Evolutionary conservation across 2,113 vertebrate species (phyloP).

Genomic region (Kryptolebias marmoratus): DNA sequence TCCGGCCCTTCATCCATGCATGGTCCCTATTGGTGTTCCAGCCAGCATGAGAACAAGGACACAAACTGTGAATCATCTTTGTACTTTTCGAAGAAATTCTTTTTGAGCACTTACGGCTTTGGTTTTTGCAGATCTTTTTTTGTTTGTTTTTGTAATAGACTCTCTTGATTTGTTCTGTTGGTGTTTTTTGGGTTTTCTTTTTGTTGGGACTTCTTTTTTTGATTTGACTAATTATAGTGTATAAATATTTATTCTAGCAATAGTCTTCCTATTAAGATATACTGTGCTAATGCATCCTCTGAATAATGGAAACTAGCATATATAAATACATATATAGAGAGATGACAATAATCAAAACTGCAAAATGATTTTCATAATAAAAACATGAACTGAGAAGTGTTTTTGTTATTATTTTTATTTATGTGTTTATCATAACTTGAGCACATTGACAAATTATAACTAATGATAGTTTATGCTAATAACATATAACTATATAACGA

Average conservation of each 20-base stretch:
- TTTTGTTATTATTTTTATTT: conserved; percentile 12
- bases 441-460: no score
- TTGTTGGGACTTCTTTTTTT: conserved; percentile 37
- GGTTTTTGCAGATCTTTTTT: conserved; percentile 52
- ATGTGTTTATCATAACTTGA: not conserved
- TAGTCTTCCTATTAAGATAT: conserved; percentile 85
- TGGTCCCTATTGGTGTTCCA: conserved; percentile 79
- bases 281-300: conserved; percentile 83
- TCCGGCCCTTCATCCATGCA: conserved; percentile 75
- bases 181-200: conserved; percentile 10
- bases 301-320: conserved; percentile 77
- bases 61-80: conserved; percentile 82
- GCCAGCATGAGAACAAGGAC: conserved; percentile 82
- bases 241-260: conserved; percentile 83
- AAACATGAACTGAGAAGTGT: conserved; percentile 69
- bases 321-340: conserved; percentile 59
- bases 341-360: conserved; percentile 79
- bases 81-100: conserved; percentile 70
- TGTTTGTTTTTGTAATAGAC: conserved; percentile 60
- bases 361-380: conserved; percentile 83
- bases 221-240: conserved; percentile 70
- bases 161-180: conserved; percentile 34
- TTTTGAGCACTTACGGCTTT: conserved; percentile 65
- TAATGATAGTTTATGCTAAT: not conserved
- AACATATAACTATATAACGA: no score